Evolutionary conservation across 37 sponge, comb jelly and placozoan species (phyloP).

Genomic region (Oopsacas minuta): DNA sequence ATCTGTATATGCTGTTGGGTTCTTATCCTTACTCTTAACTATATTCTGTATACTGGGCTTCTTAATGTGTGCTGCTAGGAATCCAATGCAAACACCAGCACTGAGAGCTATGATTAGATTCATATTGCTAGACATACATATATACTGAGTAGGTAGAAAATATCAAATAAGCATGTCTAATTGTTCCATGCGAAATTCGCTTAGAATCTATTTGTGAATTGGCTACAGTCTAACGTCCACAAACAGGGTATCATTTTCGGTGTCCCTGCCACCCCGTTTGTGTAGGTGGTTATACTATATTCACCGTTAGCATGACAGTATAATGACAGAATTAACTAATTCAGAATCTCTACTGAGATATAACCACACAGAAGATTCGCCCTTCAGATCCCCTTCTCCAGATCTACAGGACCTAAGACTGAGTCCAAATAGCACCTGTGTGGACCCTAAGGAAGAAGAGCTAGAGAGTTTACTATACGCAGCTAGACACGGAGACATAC

Average conservation of each 20-base stretch:
- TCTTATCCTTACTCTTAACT: background rate
- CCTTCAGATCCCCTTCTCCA: background rate
- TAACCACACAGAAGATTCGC: too few relatives aligned
- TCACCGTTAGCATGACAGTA: too few relatives aligned
- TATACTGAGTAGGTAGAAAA: too few relatives aligned
- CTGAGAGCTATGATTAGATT: background rate
- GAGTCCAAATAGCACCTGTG: background rate
- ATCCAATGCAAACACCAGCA: background rate
- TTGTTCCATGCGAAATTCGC: too few relatives aligned
- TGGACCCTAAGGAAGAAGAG: slow-evolving; percentile 1
- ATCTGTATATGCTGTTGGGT: background rate
- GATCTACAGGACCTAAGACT: background rate
- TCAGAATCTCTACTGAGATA: too few relatives aligned
- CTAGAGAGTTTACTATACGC: background rate
- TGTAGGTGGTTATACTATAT: too few relatives aligned
- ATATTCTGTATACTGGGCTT: background rate
- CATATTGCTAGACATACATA: slow-evolving; percentile 5
- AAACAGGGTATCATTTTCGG: too few relatives aligned
- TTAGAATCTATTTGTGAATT: too few relatives aligned
- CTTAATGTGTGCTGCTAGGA: background rate
- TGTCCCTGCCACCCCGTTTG: too few relatives aligned
- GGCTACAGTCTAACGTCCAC: too few relatives aligned
- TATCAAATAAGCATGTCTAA: too few relatives aligned
- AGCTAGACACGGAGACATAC: slow-evolving; percentile 3
- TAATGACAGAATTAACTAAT: too few relatives aligned